phyloP scores from a whole-genome alignment of 1,140 invertebrate species.

The Sitophilus oryzae region DNA sequence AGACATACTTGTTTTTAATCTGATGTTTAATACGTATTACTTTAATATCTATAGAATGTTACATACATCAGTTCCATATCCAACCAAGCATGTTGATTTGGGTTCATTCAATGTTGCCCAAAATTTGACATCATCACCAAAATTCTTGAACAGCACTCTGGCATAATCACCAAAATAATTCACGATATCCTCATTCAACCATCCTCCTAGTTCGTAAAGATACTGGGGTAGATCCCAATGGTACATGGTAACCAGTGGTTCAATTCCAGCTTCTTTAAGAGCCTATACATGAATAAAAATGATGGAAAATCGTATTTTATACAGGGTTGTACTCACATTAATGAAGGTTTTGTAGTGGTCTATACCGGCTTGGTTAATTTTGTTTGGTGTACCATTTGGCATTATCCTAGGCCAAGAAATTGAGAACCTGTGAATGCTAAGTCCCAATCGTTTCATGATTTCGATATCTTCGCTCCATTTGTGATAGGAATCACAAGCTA shows the following conservation, averaged over 20 bases:
- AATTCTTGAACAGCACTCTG: conserved; percentile 15
- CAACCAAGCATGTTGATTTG: conserved; percentile 43
- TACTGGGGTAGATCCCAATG: conserved; percentile 35
- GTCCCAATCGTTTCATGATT: conserved; percentile 51
- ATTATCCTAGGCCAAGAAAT: conserved; percentile 56
- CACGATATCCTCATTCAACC: conserved; percentile 42
- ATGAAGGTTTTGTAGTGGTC: conserved; percentile 53
- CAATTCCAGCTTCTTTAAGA: conserved; percentile 44
- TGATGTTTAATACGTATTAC: conserved; percentile 47
- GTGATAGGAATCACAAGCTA: conserved; percentile 67
- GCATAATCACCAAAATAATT: conserved; percentile 38
- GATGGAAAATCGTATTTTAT: not conserved
- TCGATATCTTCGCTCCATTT: conserved; percentile 59
- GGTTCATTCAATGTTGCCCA: conserved; percentile 59
- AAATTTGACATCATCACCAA: conserved; percentile 21
- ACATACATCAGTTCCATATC: conserved; percentile 53
- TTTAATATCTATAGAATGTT: conserved; percentile 42
- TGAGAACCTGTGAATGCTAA: conserved; percentile 51
- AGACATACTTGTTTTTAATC: no score
- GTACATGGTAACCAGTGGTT: conserved; percentile 41
- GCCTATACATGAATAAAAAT: conserved; percentile 37
- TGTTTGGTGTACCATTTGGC: conserved; percentile 47
- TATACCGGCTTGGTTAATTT: conserved; percentile 48
- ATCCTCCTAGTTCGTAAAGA: conserved; percentile 48
- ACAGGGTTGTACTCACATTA: conserved; percentile 42